A percentile compares a stretch with the other conserved stretches of the same genome.
phyloP scores from a whole-genome alignment of 2,113 vertebrate genomes.

The Hemichromis elongatus region DNA sequence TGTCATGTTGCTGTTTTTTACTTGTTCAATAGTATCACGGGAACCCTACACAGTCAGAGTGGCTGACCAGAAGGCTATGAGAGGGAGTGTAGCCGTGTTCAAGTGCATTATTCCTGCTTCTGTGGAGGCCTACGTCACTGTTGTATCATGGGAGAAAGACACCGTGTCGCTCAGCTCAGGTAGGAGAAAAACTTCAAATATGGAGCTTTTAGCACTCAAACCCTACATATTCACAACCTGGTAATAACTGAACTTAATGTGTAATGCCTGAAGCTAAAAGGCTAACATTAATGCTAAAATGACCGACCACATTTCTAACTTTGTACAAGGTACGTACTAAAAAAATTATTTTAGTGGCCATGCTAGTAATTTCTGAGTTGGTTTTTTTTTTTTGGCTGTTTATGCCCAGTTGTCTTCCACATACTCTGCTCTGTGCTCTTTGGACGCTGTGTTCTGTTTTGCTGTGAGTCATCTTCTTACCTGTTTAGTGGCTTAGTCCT shows the following conservation, averaged over 20 bases:
- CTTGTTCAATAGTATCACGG: constrained; percentile 82
- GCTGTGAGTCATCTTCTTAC: constrained; percentile 45
- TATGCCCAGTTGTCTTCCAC: not conserved
- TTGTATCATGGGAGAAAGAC: constrained; percentile 99
- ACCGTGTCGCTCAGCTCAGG: constrained; percentile 99
- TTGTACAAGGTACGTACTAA: not conserved
- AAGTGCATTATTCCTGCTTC: constrained; percentile 99
- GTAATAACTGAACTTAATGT: not conserved
- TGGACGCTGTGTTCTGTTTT: constrained; percentile 25
- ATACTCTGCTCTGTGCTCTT: not conserved
- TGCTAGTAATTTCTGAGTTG: not conserved
- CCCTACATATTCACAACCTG: not conserved
- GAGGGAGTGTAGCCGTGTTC: constrained; percentile 99
- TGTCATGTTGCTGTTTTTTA: not conserved
- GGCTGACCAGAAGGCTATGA: constrained; percentile 99
- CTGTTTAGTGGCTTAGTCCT: constrained; percentile 40
- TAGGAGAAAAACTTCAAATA: constrained; percentile 62
- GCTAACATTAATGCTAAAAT: not conserved
- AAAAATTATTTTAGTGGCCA: not conserved
- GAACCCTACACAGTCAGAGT: constrained; percentile 98
- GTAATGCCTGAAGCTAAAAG: not conserved
- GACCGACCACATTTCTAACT: not conserved
- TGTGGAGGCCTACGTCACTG: constrained; percentile 95
- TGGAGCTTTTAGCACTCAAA: not conserved
- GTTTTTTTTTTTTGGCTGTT: not conserved